Base-by-base conservation (phyloP, 2,888 invertebrate genomes). In the Drosophila siamana region DNA sequence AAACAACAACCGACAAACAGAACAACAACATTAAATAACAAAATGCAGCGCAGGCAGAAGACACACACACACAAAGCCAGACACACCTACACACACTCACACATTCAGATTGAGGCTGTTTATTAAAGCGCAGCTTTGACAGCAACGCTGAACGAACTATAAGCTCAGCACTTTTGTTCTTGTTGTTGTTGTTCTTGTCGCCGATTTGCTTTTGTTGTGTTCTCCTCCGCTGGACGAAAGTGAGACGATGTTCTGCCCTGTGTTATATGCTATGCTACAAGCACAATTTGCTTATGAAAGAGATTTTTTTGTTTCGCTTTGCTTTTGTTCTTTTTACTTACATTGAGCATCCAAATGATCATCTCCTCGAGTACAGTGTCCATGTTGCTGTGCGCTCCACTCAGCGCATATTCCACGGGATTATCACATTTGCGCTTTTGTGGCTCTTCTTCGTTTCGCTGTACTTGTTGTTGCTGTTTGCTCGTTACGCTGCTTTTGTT, bases 391-490 rank as follows among this genome's bases (percentile, higher is more conserved):
- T 71, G 83, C 19, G 88, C 33, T 11, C 86, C 38, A 44, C 77
- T 82, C n/a, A 83, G 74, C 47, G 71, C 71, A 67, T 88, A 88
- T 22, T 83, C 83, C 38, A 83, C 74, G 43, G 83, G 71, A 86
- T 83, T 87, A 64, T 66, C 80, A 68, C 62, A 66, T 43, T 76
- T 82, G 9, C 88, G 82, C 22, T 47, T 48, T 30, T 60, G 52
- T 26, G 54, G 63, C 36, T 55, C 63, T 22, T 30, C 50, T 15
- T 69, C 19, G 6, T 43, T 3, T 4, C n/a, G n/a, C 19, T 19
- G 19, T 19, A 4, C 16, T 44, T 26, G 44, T 26, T 26, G 44
- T 44, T 44, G 24, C 26, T 24, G 24, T 38, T 41, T 46, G 28
- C 24, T 36, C 19, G 19, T 19, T 19, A 19, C 19, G 55, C 28